phyloP scores from a whole-genome alignment of 2,797 vertebrate genomes.

The Microchirus variegatus region DNA sequence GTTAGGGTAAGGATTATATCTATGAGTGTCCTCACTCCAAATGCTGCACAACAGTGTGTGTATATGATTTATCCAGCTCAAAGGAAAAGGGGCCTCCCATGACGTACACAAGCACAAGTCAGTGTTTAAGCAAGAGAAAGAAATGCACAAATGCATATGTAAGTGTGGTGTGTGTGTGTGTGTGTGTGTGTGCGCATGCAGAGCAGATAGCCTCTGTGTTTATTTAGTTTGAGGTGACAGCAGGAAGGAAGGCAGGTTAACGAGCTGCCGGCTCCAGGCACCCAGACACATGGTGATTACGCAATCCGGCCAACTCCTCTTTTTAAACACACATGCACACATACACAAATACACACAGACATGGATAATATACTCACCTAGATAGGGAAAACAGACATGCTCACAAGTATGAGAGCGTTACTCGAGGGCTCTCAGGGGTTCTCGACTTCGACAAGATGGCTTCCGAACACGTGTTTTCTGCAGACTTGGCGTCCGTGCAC shows the following conservation, averaged over 20 bases:
- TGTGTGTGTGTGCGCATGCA: constrained; percentile 34
- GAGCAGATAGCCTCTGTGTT: constrained; percentile 73
- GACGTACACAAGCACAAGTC: constrained; percentile 33
- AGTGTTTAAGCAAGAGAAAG: constrained; percentile 16
- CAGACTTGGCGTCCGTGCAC: no score
- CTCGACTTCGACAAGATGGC: constrained; percentile 24
- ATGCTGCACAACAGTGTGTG: constrained; percentile 1
- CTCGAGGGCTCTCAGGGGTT: constrained; percentile 34
- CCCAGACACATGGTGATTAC: constrained; percentile 76
- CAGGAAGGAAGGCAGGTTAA: constrained; percentile 84
- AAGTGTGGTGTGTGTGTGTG: constrained; percentile 22
- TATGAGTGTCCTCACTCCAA: no score
- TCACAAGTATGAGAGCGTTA: constrained; percentile 35
- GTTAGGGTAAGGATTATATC: no score
- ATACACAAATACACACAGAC: constrained; percentile 31
- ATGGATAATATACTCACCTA: constrained; percentile 60
- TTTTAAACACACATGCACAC: constrained; percentile 22
- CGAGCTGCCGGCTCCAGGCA: constrained; percentile 76
- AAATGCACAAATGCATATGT: constrained; percentile 17
- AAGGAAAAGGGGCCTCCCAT: constrained; percentile 49
- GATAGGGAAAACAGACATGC: constrained; percentile 38
- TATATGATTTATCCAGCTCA: constrained; percentile 47
- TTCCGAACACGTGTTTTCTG: constrained; percentile 1
- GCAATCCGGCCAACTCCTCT: constrained; percentile 72
- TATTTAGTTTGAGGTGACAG: constrained; percentile 84